Evolutionary conservation across 2,888 invertebrate species (phyloP).

Genomic region (Polydrusus pterygomalis): DNA sequence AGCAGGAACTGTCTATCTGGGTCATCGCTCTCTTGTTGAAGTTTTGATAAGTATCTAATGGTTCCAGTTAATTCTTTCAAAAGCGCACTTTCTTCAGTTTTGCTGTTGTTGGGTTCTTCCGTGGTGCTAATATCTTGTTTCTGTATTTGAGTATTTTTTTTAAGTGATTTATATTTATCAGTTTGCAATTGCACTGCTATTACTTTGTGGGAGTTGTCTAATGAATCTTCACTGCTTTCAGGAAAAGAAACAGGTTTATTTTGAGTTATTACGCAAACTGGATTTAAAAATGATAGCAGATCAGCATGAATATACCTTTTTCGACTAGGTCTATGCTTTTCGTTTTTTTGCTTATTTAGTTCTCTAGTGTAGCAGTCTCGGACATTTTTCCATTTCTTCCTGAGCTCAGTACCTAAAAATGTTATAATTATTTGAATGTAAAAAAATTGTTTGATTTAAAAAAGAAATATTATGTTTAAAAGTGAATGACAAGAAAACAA

Average conservation of each 20-base stretch:
- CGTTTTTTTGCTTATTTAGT: neutral
- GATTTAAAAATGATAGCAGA: neutral
- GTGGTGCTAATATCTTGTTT: neutral
- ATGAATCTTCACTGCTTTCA: neutral
- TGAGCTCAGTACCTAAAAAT: neutral
- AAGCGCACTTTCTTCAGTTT: no score
- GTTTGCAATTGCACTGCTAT: neutral
- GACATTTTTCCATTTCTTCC: slow-evolving; percentile 1
- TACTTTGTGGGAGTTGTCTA: neutral
- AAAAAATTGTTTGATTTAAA: neutral
- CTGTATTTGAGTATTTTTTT: neutral
- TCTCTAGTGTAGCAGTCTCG: neutral
- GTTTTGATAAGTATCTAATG: neutral
- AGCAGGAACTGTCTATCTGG: neutral
- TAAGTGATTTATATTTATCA: neutral
- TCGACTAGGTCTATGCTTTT: neutral
- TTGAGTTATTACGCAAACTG: neutral
- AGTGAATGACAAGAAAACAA: no score
- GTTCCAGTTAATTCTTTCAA: neutral
- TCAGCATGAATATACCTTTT: neutral
- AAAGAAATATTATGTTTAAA: no score
- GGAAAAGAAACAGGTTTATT: neutral
- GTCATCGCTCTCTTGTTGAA: neutral
- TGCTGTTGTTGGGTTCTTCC: no score
- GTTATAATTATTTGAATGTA: neutral